Evolutionary conservation across 92 coral and sea anemone genomes (phyloP), one percentile per base, ranked within the genome.

Genomic region (Palythoa grandiflora): DNA sequence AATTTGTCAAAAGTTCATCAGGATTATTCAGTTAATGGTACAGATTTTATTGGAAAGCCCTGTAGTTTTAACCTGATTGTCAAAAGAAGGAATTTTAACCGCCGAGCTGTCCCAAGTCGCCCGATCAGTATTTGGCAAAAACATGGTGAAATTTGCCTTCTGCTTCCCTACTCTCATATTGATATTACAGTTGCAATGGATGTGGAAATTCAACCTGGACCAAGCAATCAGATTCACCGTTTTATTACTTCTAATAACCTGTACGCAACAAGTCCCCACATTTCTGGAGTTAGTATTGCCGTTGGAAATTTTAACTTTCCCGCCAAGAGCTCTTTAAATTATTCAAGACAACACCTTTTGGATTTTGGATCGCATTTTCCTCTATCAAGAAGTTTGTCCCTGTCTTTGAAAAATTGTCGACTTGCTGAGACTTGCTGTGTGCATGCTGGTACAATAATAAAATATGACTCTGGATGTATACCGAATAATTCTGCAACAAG

Each of bases 81-180:
- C 74, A 68, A 68, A 15, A 68, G 74, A 37, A 68, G 74, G 28
- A 68, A 68, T 68, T 68, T 68, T 68, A 16, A 37, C 37, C 74
- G 74, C 38, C 38, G 13, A 68, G 28, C 37, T 68, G 38, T 19
- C 74, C 74, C 74, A 21, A 68, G 13, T 68, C 74, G 74, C 38
- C 74, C 74, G 74, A 68, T 68, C 74, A 68, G 74, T 37, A 36
- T 68, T 20, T 68, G 37, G 74, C 74, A 68, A 36, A 68, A 68
- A 68, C 40, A 68, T 68, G 74, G 74, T 68, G 74, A 68, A 68
- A 68, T 68, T 68, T 68, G 74, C 38, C 44, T 71, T 20, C 28
- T 71, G 40, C 75, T 71, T 38, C 75, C 75, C 40, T 71, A 28
- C 75, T 71, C 50, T 36, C 50, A 71, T 20, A 71, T 28, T 36